phyloP scores from a whole-genome alignment of 2,797 vertebrate genomes.

The Pangasius macronema region DNA sequence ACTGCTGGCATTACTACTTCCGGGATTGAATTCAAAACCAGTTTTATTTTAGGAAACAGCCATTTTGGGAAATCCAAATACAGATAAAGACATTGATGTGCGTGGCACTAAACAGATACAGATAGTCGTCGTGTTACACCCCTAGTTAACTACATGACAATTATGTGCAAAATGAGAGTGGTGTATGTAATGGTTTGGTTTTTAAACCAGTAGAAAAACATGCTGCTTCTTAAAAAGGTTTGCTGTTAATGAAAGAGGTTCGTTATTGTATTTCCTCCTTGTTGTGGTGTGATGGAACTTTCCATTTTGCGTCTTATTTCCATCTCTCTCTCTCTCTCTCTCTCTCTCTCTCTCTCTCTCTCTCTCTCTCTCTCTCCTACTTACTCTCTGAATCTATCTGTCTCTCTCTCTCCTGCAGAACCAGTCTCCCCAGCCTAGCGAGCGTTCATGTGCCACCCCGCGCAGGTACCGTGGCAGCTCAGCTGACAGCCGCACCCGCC shows the following conservation, averaged over 20 bases:
- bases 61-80: not conserved
- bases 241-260: conserved; percentile 1
- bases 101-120: not conserved
- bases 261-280: not conserved
- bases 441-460: conserved; percentile 52
- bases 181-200: not conserved
- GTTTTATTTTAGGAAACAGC: not conserved
- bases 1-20: not conserved
- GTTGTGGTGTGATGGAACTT: conserved; percentile 11
- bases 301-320: not conserved
- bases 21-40: not conserved
- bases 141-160: not conserved
- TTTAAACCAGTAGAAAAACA: not conserved
- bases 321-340: conserved; percentile 48
- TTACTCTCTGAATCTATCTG: conserved; percentile 1
- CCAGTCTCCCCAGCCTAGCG: conserved; percentile 61
- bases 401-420: conserved; percentile 53
- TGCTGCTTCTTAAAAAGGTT: not conserved
- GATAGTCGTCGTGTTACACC: not conserved
- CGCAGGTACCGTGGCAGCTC: conserved; percentile 62
- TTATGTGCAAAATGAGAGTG: not conserved
- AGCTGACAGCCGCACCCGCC: conserved; percentile 56
- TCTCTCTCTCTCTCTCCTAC: not conserved
- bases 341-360: conserved; percentile 40
- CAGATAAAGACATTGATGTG: not conserved